Evolutionary conservation across 2,113 vertebrate species (phyloP), one percentile per base, ranked within the genome.

Genomic region (Ranitomeya imitator): DNA sequence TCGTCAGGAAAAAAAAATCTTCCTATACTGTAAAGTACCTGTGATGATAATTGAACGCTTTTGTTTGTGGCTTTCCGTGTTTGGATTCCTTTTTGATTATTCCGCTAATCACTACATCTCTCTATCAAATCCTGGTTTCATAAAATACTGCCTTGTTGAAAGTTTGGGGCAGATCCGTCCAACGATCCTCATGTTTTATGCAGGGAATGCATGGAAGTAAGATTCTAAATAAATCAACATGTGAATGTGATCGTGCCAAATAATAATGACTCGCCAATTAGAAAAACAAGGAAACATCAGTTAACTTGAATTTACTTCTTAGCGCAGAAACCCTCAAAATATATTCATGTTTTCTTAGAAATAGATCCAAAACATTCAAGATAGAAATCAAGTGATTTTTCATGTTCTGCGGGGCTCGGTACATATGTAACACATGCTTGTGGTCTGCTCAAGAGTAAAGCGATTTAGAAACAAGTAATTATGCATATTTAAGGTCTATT

Each of bases 161-260:
- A 76, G 55, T 26, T 83, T n/a, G 21, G 37, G 67, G 79, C 79
- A 82, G 67, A 80, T 82, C 63, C 10, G 67, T 31, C 23, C 55
- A 74, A 60, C n/a, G 16, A 31, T 26, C 54, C 79, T 88, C 86
- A 88, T 88, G 79, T 88, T 83, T 88, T 83, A 88, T 88, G 86
- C 79, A 88, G 86, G 86, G 86, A 83, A 88, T 88, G 86, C 52
- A 88, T 74, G 26, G 67, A 88, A 83, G 86, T 82, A 45, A 88
- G 61, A 74, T 54, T 45, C 31, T 88, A 76, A 88, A 83, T 81
- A 88, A 81, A 88, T 74, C 86, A 88, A 88, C 67, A 82, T 82
- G 86, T 60, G 65, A 59, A 60, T 31, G 57, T 7, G 12, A 21
- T 6, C 23, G 21, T 74, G 79, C 86, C 79, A 88, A 74, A 81